Conservation (phyloP, 2,113 vertebrate genomes). For the Merops nubicus region DNA sequence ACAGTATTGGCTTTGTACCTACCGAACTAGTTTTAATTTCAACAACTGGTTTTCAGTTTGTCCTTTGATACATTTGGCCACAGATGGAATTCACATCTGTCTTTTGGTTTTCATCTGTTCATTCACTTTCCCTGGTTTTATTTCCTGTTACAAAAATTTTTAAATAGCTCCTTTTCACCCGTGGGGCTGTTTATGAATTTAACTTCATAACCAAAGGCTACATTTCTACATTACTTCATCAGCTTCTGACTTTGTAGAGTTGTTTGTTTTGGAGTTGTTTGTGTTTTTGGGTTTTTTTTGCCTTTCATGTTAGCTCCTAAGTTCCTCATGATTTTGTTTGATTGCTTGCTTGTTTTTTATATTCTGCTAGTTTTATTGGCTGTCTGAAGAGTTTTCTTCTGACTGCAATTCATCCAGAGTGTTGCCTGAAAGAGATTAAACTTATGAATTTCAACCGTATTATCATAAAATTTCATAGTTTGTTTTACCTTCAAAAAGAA, state of each 20-base stretch:
- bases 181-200: not conserved
- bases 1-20: not conserved
- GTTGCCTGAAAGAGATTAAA: constrained; percentile 35
- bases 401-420: not conserved
- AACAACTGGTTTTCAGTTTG: not conserved
- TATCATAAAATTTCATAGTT: constrained; percentile 40
- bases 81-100: not conserved
- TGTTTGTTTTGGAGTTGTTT: not conserved
- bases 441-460: not conserved
- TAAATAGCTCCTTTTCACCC: not conserved
- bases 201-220: not conserved
- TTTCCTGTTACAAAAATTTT: not conserved
- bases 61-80: not conserved
- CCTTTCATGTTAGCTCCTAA: not conserved
- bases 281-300: no score
- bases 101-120: not conserved
- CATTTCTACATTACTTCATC: constrained; percentile 10
- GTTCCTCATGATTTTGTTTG: not conserved
- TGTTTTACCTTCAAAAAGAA: constrained; percentile 47
- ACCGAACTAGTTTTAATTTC: not conserved
- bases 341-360: not conserved
- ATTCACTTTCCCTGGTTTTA: not conserved
- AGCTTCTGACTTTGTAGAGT: not conserved
- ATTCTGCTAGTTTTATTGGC: not conserved
- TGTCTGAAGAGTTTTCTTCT: not conserved